Conservation (phyloP, 2,113 vertebrate species). For the Myotis davidii region DNA sequence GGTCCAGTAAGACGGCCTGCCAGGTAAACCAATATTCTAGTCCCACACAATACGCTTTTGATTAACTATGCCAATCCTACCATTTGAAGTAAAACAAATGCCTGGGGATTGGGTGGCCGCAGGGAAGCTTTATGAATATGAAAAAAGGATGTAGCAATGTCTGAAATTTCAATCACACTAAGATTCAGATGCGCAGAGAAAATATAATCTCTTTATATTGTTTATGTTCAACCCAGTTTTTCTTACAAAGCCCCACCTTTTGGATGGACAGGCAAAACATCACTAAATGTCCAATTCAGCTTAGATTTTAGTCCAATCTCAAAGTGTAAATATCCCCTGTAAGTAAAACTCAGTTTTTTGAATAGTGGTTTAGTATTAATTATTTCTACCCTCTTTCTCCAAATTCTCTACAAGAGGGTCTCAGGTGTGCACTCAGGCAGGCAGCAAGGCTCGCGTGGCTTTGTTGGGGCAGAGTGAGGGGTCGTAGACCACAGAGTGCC, state of each 20-base stretch:
- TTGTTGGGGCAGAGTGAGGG: not conserved
- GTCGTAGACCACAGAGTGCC: not conserved
- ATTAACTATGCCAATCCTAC: not conserved
- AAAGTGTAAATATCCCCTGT: not conserved
- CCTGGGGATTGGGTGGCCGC: not conserved
- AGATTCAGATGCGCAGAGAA: not conserved
- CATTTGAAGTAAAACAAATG: not conserved
- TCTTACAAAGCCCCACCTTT: not conserved
- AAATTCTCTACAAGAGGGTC: not conserved
- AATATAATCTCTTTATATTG: not conserved
- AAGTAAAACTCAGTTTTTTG: not conserved
- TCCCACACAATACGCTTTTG: not conserved
- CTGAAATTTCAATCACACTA: not conserved
- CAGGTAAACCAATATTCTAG: not conserved
- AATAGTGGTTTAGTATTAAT: not conserved
- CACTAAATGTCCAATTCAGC: not conserved
- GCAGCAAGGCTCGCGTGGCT: not conserved
- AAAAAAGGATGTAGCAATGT: not conserved
- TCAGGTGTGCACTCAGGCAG: not conserved
- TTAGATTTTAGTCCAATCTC: not conserved
- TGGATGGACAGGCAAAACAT: not conserved
- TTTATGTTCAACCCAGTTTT: not conserved
- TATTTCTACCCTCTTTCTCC: not conserved
- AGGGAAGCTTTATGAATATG: not conserved
- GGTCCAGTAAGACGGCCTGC: not conserved